phyloP scores from a whole-genome alignment of 2,113 vertebrate species.

The Lepus americanus region DNA sequence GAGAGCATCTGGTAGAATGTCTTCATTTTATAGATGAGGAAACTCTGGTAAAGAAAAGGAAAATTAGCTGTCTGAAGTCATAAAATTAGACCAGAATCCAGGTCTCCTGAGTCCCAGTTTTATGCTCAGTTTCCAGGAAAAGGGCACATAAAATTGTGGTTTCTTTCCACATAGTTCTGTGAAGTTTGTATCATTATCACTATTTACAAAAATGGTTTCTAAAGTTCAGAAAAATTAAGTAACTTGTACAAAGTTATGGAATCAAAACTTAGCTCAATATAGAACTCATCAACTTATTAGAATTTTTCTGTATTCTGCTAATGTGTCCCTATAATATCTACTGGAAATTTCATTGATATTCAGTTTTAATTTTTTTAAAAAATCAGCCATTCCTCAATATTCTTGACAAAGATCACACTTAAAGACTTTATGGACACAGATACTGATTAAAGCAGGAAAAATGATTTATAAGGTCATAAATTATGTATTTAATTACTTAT shows the following conservation, averaged over 20 bases:
- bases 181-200: background rate
- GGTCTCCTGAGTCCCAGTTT: background rate
- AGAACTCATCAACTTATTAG: background rate
- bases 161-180: background rate
- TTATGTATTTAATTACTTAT: conserved; percentile 39
- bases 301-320: background rate
- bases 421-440: conserved; percentile 30
- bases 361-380: background rate
- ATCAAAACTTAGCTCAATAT: background rate
- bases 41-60: background rate
- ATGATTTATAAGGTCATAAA: conserved; percentile 48
- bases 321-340: background rate
- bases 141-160: background rate
- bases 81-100: background rate
- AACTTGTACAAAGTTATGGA: background rate
- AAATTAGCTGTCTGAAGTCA: background rate
- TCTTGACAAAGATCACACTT: background rate
- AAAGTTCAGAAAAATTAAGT: conserved; percentile 9
- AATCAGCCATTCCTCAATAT: conserved; percentile 18
- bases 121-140: conserved; percentile 11
- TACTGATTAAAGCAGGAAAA: background rate
- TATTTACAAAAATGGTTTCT: conserved; percentile 1
- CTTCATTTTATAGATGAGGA: conserved; percentile 2
- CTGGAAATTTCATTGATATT: background rate
- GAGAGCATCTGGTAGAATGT: background rate